Evolutionary conservation across 2,888 invertebrate genomes (phyloP), one percentile per base, ranked within the genome.

Genomic region (Leuctra nigra): DNA sequence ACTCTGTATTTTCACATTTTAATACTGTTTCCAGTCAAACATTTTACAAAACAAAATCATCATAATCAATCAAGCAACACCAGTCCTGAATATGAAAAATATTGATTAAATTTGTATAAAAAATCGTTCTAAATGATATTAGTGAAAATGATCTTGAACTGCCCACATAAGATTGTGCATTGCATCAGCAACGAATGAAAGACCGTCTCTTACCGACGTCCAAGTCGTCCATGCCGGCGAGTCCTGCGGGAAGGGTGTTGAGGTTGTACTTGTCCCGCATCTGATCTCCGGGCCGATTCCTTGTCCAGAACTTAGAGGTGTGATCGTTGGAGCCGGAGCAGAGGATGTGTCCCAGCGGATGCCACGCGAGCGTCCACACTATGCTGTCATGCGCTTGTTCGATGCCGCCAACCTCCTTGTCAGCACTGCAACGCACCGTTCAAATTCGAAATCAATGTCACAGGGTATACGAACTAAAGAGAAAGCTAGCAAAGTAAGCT

Each of bases 241-340:
- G 78, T 58, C 92, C 91, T 52, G 88, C 86, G 18, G 94, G 92
- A 58, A 94, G 74, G 13, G 91, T 93, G 69, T 96, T 96, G 61
- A 96, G 77, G 73, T 96, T 95, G 72, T 97, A 98, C 74, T 96
- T 95, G 72, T 99, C 99, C 68, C 96, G 83, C 93, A 98, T 97
- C 57, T 87, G 81, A 76, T 99, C 99, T 18, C 99, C 99, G 0
- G 99, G 99, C 48, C 98, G 82, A 74, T 99, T 99, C 61, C 99
- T 78, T 1, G 99, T 97, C 99, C 99, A 99, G 75, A 99, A 99
- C 75, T 99, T 99, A 22, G 87, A 91, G 23, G 97, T 94, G 68
- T 99, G 98, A 74, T 99, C 99, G 75, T 99, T 99, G n/a, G 98
- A 98, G 0, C 98, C 99, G 2, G 98, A 96, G 68, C 96, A 97